Base-by-base conservation (phyloP, 1,140 invertebrate species). In the Ceratitis capitata region DNA sequence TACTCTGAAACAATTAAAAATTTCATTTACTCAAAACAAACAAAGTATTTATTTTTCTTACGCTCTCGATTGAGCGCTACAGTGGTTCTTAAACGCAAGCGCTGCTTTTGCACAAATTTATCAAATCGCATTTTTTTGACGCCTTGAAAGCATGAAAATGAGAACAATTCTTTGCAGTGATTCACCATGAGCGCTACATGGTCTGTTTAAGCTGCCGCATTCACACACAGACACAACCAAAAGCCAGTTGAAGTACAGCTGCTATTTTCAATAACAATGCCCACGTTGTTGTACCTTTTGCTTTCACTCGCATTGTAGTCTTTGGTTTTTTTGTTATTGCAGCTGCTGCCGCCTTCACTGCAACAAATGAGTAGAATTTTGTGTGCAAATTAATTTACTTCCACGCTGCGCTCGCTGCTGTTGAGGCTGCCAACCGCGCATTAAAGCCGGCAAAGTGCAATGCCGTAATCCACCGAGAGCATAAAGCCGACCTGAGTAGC, bases 301-400 rank as follows among this genome's bases (percentile, higher is more conserved):
- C n/a, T n/a, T n/a, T n/a, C n/a, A n/a, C n/a, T n/a, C n/a, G n/a
- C n/a, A n/a, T n/a, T n/a, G n/a, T 35, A 39, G 32, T 47, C 23
- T n/a, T 14, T 26, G 69, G 1, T 19, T 10, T 78, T 39, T 42
- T 29, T 45, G n/a, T 6, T 45, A 39, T 35, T 78, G 29, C 16
- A 69, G 61, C 32, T 32, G 29, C 32, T 35, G 3, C n/a, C 45
- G 35, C n/a, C 39, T 19, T 42, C 35, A 45, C 19, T 78, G 39
- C 69, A 78, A 78, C 69, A 78, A 78, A 64, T 64, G 61, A 69
- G 61, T 19, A 1, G 16, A 45, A 78, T 78, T 78, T 78, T 23
- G 39, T 78, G 19, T 26, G 69, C 39, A 78, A 78, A 78, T 78
- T 78, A 78, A 78, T 78, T 78, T 78, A 78, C 69, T 78, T 45